Evolutionary conservation across 2,888 invertebrate species (phyloP).

Genomic region (Heliconius sara): DNA sequence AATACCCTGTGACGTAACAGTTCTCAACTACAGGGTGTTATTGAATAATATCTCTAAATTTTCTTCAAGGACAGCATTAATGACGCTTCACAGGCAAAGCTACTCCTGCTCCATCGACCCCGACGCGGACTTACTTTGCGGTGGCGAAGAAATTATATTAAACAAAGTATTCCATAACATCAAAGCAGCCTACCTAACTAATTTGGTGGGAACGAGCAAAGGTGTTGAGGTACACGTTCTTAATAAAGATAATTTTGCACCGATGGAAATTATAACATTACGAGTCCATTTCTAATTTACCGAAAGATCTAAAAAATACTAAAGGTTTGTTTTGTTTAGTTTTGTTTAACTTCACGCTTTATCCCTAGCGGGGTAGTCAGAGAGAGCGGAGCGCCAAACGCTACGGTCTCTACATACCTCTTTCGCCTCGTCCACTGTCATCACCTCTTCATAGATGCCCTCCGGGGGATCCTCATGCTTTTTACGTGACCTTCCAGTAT

Average conservation of each 20-base stretch:
- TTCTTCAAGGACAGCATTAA: slow-evolving; percentile 59
- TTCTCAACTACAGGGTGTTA: slow-evolving; percentile 67
- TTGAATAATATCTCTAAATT: slow-evolving; percentile 51
- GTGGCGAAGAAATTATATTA: slow-evolving; percentile 59
- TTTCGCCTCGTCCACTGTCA: no score
- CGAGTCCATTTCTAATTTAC: slow-evolving; percentile 59
- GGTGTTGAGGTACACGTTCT: slow-evolving; percentile 58
- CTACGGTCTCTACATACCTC: no score
- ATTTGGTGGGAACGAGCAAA: slow-evolving; percentile 69
- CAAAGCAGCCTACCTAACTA: slow-evolving; percentile 65
- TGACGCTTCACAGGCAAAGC: slow-evolving; percentile 67
- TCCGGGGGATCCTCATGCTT: no score
- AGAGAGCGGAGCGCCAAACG: no score
- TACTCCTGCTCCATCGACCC: slow-evolving; percentile 63
- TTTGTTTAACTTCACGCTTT: no score
- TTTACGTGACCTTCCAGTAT: no score
- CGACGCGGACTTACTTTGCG: slow-evolving; percentile 56
- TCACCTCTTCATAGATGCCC: no score
- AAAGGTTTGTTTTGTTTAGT: no score
- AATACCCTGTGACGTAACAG: slow-evolving; percentile 71
- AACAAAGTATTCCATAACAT: slow-evolving; percentile 64
- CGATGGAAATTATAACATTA: slow-evolving; percentile 70
- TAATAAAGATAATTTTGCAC: slow-evolving; percentile 62
- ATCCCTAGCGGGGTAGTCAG: no score
- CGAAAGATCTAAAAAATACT: no score